Base-by-base conservation (phyloP, 2,113 vertebrate genomes). In the Bos indicus region DNA sequence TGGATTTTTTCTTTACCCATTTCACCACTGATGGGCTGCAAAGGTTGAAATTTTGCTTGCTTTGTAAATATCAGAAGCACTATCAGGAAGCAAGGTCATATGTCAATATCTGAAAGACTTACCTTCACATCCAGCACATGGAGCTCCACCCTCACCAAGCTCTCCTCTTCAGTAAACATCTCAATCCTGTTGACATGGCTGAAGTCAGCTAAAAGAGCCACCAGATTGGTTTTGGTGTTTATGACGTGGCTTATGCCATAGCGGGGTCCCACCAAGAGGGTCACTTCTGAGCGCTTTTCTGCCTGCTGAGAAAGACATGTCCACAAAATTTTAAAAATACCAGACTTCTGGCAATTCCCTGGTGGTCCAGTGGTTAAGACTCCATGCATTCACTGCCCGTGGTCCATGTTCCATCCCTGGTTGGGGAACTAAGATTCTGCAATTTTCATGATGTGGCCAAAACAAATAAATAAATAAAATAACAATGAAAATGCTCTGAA, bases 171-270 rank as follows among this genome's bases (percentile, higher is more conserved):
- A 13, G 99, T 99, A 96, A 99, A 99, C 99, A 99, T 99, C 98
- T 99, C 99, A n/a, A 99, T 99, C 96, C 99, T 99, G 98, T 99
- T 99, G 91, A 99, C 99, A 0, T 99, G 99, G 98, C 99, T 99
- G 98, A 99, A 99, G 98, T 99, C 99, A 6, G 99, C 99, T 97
- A 99, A 99, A 33, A 99, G 99, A 25, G 99, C 99, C 97, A 99
- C 99, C 90, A 99, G 99, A 88, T 99, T 99, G 92, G 99, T 99
- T 98, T 99, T 99, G 98, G 99, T 99, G 99, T 99, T 99, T 95
- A 99, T 99, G 90, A 99, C 99, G 6, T 99, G 99, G 96, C 99
- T 99, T 98, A 99, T 99, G 78, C 99, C 99, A 0, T 99, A 99
- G 26, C 99, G 99, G 0, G 99, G 99, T 33, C 99, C 99, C 54